Percentiles rank a stretch among this genome's conserved stretches.
Conservation (phyloP, 2,888 invertebrate genomes). For the Drosophila leonis region DNA sequence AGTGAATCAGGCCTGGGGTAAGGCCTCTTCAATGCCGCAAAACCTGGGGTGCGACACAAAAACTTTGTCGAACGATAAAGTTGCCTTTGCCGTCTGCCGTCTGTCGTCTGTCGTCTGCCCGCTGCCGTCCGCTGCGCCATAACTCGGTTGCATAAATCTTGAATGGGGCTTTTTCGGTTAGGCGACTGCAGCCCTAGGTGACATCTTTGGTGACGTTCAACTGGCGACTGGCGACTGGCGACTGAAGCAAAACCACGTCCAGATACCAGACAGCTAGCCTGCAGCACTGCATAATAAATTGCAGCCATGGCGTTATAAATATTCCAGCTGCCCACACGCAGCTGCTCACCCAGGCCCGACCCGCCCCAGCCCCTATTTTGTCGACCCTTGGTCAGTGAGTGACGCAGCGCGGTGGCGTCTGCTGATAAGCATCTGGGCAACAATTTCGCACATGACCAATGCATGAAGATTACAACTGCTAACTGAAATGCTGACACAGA, state of each 20-base stretch:
- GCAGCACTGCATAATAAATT: conserved; percentile 83
- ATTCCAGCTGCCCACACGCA: conserved; percentile 55
- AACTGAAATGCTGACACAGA: conserved; percentile 76
- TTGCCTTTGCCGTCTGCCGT: conserved; percentile 30
- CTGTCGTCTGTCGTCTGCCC: conserved; percentile 47
- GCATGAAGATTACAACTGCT: conserved; percentile 68
- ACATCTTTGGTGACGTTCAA: conserved; percentile 73
- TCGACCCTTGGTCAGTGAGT: conserved; percentile 8
- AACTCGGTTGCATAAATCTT: conserved; percentile 81
- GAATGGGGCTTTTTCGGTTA: conserved; percentile 35
- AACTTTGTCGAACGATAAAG: conserved; percentile 65
- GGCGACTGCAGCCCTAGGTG: conserved; percentile 66
- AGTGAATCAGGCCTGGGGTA: conserved; percentile 22
- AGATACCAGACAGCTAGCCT: conserved; percentile 44
- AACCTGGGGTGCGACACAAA: conserved; percentile 30
- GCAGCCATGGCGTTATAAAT: conserved; percentile 82
- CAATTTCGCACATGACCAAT: conserved; percentile 82
- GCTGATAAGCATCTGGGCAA: conserved; percentile 81
- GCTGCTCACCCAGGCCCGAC: conserved; percentile 2
- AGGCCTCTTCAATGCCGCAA: conserved; percentile 12
- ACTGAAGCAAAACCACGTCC: conserved; percentile 27
- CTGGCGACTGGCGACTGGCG: conserved; percentile 45
- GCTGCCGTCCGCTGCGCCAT: conserved; percentile 64
- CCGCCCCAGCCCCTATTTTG: neutral
- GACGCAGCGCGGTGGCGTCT: conserved; percentile 45